phyloP scores from a whole-genome alignment of 2,888 invertebrate species.

The Pharmacophagus antenor region DNA sequence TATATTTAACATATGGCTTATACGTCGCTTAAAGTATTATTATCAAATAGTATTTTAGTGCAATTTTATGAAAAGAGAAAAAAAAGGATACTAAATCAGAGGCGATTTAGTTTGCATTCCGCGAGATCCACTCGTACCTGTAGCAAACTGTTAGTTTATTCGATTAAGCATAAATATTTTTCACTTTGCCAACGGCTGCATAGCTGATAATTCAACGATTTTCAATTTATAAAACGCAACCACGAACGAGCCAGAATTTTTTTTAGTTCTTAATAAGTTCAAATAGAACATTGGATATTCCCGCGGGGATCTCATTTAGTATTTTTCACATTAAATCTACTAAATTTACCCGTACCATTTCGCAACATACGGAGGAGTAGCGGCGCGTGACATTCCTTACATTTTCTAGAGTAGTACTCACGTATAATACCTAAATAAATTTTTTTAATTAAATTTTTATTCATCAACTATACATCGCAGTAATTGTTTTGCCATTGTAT shows the following conservation, averaged over 20 bases:
- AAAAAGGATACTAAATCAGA: not conserved
- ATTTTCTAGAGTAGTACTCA: not conserved
- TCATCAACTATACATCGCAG: not conserved
- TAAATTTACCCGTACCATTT: conserved; percentile 1
- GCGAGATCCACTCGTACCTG: not conserved
- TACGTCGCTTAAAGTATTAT: too few relatives aligned
- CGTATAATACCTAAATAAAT: not conserved
- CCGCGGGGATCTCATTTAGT: not conserved
- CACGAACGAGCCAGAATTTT: not conserved
- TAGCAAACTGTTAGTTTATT: conserved; percentile 1
- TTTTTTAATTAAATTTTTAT: not conserved
- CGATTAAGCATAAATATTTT: conserved; percentile 3
- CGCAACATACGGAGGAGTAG: not conserved
- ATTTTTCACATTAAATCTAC: conserved; percentile 5
- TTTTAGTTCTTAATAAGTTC: not conserved
- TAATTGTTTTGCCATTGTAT: too few relatives aligned
- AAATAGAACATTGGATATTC: conserved; percentile 1
- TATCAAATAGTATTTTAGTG: too few relatives aligned
- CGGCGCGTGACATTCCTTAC: not conserved
- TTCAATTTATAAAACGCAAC: conserved; percentile 2
- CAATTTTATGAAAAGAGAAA: not conserved
- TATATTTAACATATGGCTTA: too few relatives aligned
- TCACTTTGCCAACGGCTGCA: not conserved
- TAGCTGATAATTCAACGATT: conserved; percentile 1
- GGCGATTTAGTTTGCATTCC: not conserved